These are phyloP conservation scores for Mnemiopsis leidyi DNA, from an alignment of 37 sponge, comb jelly and placozoan species.

Conservation along the genomic window DNA sequence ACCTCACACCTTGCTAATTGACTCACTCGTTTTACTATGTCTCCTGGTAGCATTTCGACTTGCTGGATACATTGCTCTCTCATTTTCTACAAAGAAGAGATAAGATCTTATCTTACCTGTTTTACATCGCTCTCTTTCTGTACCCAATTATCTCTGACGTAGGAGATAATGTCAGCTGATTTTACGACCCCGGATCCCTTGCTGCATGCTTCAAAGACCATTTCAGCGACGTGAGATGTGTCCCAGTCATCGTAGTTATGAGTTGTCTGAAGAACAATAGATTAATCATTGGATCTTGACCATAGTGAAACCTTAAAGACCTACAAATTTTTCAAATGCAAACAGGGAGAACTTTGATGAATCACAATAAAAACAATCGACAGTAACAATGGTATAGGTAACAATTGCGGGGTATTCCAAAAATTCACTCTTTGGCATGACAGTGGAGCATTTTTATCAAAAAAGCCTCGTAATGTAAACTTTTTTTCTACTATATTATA, in stretches of 20 bases:
- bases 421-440: too few relatives aligned
- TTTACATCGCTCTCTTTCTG: slow-evolving; percentile 14
- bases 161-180: background rate
- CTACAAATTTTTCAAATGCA: too few relatives aligned
- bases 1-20: background rate
- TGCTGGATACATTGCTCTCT: slow-evolving; percentile 3
- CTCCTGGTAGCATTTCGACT: background rate
- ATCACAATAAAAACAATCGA: too few relatives aligned
- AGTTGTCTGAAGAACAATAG: background rate
- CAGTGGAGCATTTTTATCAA: too few relatives aligned
- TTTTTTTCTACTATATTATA: too few relatives aligned
- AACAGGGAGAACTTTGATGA: too few relatives aligned
- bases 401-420: too few relatives aligned
- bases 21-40: background rate
- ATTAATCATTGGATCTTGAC: too few relatives aligned
- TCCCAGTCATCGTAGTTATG: slow-evolving; percentile 45
- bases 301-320: too few relatives aligned
- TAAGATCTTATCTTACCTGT: background rate
- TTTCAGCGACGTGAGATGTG: slow-evolving; percentile 20
- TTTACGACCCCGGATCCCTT: background rate
- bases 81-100: background rate
- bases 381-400: too few relatives aligned
- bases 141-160: slow-evolving; percentile 56
- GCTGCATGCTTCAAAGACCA: slow-evolving; percentile 59
- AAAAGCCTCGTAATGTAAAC: too few relatives aligned